A percentile compares a stretch with the other conserved stretches of the same genome.
Evolutionary conservation across 2,113 vertebrate genomes (phyloP).

Genomic region (Aldabrachelys gigantea): DNA sequence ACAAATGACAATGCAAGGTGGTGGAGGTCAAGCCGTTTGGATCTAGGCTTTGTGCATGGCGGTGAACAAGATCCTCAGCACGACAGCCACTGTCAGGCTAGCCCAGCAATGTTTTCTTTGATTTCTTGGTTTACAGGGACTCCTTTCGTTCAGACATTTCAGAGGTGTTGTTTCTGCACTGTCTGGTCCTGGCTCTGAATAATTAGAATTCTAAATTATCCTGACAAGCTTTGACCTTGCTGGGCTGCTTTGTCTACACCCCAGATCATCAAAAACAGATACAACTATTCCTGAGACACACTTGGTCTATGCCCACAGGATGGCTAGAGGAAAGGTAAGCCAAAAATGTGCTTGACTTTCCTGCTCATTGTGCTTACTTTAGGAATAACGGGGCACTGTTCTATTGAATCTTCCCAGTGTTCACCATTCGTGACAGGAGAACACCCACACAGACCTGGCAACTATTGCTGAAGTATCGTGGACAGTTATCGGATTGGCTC

Average conservation of each 20-base stretch:
- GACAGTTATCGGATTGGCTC: neutral
- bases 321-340: neutral
- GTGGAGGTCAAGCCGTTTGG: rapidly evolving
- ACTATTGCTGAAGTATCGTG: too few relatives aligned
- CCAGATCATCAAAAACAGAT: neutral
- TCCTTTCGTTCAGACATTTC: too few relatives aligned
- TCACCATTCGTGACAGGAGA: neutral
- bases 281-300: neutral
- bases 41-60: neutral
- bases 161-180: neutral
- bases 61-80: rapidly evolving
- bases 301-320: neutral
- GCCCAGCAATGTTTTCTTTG: neutral
- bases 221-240: rapidly evolving
- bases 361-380: neutral
- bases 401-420: rapidly evolving
- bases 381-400: rapidly evolving
- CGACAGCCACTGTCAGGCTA: rapidly evolving
- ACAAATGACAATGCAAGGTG: neutral
- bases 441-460: rapidly evolving
- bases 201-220: neutral
- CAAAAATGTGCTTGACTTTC: neutral
- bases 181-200: neutral
- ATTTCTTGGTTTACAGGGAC: neutral
- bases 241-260: neutral